Evolutionary conservation across 1,140 invertebrate species (phyloP).

Genomic region (Nebria ingens): DNA sequence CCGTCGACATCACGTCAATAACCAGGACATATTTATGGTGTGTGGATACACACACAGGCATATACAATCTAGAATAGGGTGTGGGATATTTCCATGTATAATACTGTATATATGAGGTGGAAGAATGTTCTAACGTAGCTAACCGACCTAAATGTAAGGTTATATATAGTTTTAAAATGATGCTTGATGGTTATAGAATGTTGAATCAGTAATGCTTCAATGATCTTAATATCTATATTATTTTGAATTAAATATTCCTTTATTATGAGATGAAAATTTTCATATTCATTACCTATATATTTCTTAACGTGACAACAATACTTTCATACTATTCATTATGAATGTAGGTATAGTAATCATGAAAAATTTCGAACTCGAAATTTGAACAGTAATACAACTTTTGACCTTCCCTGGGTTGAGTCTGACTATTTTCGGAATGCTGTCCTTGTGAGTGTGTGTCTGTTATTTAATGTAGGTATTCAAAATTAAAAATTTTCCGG

Average conservation of each 20-base stretch:
- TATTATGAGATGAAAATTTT: background rate
- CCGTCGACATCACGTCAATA: background rate
- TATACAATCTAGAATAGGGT: too few species aligned
- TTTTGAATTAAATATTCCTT: background rate
- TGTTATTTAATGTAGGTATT: too few species aligned
- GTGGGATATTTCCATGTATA: background rate
- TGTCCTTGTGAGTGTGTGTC: too few species aligned
- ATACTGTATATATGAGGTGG: background rate
- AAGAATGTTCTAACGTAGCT: background rate
- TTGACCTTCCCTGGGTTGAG: too few species aligned
- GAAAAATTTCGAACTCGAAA: too few species aligned
- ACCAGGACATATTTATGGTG: background rate
- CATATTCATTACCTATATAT: background rate
- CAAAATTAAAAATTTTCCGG: too few species aligned
- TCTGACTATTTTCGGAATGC: too few species aligned
- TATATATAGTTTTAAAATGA: background rate
- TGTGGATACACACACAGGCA: background rate
- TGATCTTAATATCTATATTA: background rate
- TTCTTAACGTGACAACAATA: background rate
- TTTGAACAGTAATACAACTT: too few species aligned
- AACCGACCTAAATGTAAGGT: background rate
- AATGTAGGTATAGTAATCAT: too few species aligned
- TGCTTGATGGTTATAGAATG: background rate
- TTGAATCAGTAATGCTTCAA: background rate
- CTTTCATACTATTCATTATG: background rate